Evolutionary conservation across 2,888 invertebrate species (phyloP), one percentile per base, ranked within the genome.

Genomic region (Ligdia adustata): DNA sequence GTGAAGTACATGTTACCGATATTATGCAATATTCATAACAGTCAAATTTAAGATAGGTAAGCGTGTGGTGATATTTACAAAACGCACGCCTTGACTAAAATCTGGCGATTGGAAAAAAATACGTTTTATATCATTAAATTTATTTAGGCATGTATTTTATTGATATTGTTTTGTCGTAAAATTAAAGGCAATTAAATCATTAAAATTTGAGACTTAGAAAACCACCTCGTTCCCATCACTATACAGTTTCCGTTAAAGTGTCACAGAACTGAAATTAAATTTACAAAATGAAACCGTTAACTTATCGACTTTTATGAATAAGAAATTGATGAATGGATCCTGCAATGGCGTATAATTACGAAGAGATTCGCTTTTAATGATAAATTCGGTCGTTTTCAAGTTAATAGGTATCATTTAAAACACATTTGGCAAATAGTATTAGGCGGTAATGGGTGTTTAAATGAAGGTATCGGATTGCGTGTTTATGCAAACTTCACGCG

Each of bases 221-320:
- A n/a, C n/a, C n/a, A n/a, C n/a, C n/a, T n/a, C n/a, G n/a, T 4
- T 41, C 44, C 51, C 72, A 61, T 51, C 74, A 57, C 75, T 74
- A 69, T n/a, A 9, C 27, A 4, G 7, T 6, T 18, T 35, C 54
- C 31, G 48, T 24, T 43, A 57, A 64, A 47, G 57, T 70, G 74
- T 75, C 75, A 73, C 75, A 73, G 62, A 70, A 69, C 68, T 68
- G 71, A 78, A 82, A 82, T 82, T 81, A 74, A 82, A 82, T 80
- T 80, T 72, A 75, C 79, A 75, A 83, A 82, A 73, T 79, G 79
- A 77, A 73, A 77, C 75, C 76, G 79, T 80, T 75, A 80, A 83
- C 75, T 82, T 82, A 83, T 82, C 80, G 79, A 77, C 76, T 78
- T 75, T 75, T 68, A 67, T 69, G 74, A 78, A 77, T 79, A 82